These are phyloP conservation scores for Ptychadena robeensis DNA, from an alignment of 2,797 vertebrate genomes.

Conservation along the genomic window DNA sequence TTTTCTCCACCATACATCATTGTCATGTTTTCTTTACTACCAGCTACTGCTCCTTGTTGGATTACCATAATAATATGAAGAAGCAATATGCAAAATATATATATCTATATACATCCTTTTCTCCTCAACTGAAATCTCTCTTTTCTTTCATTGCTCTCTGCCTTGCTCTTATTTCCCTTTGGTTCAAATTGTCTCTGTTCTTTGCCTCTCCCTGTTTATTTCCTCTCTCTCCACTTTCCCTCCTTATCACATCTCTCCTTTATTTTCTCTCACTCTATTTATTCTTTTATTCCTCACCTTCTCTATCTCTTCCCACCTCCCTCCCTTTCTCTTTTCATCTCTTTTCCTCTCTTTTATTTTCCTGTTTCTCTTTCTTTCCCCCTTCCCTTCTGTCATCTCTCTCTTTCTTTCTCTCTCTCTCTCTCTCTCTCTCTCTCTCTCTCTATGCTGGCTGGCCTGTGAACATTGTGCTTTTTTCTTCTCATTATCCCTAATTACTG, in stretches of 20 bases:
- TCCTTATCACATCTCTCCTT: no score
- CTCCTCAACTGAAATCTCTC: no score
- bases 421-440: background rate
- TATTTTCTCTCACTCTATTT: no score
- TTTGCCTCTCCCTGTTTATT: no score
- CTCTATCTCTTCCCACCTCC: background rate
- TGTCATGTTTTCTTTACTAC: no score
- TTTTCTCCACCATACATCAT: no score
- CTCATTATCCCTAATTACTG: conserved; percentile 55
- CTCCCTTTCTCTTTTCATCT: background rate
- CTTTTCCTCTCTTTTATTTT: background rate
- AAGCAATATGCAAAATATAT: no score
- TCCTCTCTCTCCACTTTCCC: background rate
- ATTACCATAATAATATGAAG: no score
- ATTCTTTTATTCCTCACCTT: no score
- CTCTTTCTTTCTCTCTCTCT: background rate
- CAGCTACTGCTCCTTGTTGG: no score
- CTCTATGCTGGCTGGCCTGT: conserved; percentile 62
- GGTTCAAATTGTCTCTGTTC: background rate
- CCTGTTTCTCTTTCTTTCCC: conserved; percentile 1
- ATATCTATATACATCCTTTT: no score
- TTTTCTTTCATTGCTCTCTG: no score
- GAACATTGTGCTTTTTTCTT: conserved; percentile 30
- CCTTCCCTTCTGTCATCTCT: background rate
- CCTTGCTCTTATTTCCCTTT: background rate